A percentile compares a stretch with the other conserved stretches of the same genome.
Evolutionary conservation across 2,113 vertebrate genomes (phyloP).

Genomic region (Capra hircus): DNA sequence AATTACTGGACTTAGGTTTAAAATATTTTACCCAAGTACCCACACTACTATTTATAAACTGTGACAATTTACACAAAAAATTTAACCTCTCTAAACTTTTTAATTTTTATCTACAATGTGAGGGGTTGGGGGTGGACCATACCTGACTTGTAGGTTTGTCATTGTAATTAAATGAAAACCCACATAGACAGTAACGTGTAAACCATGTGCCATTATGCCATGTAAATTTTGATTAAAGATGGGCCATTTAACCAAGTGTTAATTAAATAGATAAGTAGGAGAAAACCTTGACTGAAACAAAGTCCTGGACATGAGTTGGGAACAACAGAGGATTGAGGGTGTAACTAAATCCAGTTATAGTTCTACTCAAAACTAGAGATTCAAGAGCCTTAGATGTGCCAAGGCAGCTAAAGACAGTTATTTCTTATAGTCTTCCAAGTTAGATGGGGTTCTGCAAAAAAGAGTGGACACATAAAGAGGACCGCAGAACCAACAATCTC

Average conservation of each 20-base stretch:
- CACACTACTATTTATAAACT: neutral
- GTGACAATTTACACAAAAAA: neutral
- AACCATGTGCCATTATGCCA: neutral
- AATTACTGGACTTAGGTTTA: neutral
- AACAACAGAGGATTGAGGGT: neutral
- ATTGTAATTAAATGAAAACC: neutral
- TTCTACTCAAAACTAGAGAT: neutral
- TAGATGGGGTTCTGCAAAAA: neutral
- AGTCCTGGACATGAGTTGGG: neutral
- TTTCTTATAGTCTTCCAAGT: neutral
- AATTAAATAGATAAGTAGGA: neutral
- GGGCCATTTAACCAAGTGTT: neutral
- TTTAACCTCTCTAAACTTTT: neutral
- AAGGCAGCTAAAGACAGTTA: neutral
- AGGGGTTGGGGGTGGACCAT: neutral
- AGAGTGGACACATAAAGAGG: neutral
- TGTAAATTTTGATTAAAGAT: neutral
- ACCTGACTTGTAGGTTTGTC: neutral
- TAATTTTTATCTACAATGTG: neutral
- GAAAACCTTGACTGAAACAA: neutral
- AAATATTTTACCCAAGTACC: neutral
- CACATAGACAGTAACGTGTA: neutral
- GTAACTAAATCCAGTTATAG: neutral
- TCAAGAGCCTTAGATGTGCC: neutral
- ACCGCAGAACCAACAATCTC: neutral